These are phyloP conservation scores for Peromyscus leucopus DNA, from an alignment of 2,113 vertebrate species.

Conservation along the genomic window DNA sequence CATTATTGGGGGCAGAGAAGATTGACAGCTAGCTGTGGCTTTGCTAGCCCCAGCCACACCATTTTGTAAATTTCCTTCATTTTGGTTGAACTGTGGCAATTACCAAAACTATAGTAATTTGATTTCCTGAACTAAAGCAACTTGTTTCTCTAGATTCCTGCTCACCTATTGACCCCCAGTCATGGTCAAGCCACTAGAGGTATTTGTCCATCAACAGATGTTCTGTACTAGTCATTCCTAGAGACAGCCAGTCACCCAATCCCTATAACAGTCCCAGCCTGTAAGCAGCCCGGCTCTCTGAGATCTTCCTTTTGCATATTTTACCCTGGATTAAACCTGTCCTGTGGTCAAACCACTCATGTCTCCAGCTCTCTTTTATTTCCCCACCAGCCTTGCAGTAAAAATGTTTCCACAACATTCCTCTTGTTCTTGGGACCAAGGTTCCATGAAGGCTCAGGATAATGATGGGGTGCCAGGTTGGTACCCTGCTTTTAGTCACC, in stretches of 20 bases:
- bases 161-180: neutral
- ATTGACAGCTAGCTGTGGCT: neutral
- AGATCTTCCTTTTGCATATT: neutral
- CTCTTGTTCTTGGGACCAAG: neutral
- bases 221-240: neutral
- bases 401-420: neutral
- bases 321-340: neutral
- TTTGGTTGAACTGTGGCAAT: neutral
- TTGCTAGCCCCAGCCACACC: no score
- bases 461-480: neutral
- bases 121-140: neutral
- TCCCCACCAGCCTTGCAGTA: neutral
- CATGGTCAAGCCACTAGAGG: no score
- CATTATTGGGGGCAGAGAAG: neutral
- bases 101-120: neutral
- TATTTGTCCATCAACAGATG: neutral
- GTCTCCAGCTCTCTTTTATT: neutral
- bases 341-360: neutral
- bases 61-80: neutral
- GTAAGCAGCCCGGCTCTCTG: neutral
- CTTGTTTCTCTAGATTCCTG: neutral
- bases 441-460: neutral
- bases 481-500: neutral
- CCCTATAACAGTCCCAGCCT: neutral
- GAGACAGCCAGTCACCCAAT: neutral